phyloP scores from a whole-genome alignment of 2,888 invertebrate genomes.

The Augochlorella aurata region DNA sequence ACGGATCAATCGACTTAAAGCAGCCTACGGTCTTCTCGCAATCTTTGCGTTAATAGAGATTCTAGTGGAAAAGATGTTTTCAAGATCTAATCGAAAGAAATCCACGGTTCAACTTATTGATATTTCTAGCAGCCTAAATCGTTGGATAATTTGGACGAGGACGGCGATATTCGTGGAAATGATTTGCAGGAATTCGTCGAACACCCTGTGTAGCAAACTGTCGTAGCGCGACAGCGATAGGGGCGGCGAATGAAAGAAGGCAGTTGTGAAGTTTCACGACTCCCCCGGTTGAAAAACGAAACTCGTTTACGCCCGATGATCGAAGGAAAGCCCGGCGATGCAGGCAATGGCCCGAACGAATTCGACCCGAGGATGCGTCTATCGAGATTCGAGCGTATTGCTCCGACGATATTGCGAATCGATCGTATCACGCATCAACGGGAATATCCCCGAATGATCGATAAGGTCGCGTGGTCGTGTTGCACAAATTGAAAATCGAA shows the following conservation, averaged over 20 bases:
- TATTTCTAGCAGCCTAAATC: no score
- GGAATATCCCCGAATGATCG: neutral
- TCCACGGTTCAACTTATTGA: no score
- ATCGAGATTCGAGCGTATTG: neutral
- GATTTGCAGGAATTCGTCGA: neutral
- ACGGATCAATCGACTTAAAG: no score
- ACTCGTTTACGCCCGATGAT: slow-evolving; percentile 67
- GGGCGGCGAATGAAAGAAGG: slow-evolving; percentile 50
- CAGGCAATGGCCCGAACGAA: neutral
- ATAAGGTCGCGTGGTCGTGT: neutral
- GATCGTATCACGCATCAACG: neutral
- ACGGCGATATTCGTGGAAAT: no score
- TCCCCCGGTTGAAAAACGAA: slow-evolving; percentile 62
- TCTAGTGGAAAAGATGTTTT: no score
- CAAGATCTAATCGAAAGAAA: no score
- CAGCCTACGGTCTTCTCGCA: no score
- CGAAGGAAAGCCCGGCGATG: slow-evolving; percentile 44
- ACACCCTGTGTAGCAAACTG: neutral
- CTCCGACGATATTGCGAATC: neutral
- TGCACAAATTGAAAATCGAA: no score
- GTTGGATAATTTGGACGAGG: no score
- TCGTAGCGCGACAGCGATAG: neutral
- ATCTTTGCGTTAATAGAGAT: no score
- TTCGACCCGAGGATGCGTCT: neutral
- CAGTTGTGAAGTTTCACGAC: slow-evolving; percentile 67